phyloP scores from a whole-genome alignment of 2,888 invertebrate species.

The Nemotelus pantherinus region DNA sequence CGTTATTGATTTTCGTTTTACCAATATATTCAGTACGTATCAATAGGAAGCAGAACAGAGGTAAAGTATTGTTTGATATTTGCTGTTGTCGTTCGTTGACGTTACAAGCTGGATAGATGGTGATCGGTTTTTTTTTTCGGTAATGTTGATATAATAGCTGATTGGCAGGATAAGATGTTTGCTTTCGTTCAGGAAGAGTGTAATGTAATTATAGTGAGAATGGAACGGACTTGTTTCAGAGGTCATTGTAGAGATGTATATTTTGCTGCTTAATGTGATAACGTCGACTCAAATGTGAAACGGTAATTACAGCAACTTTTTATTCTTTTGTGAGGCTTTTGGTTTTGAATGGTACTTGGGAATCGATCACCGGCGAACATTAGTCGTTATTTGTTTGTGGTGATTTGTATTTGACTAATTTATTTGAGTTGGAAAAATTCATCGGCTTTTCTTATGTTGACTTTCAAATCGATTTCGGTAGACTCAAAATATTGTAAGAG shows the following conservation, averaged over 20 bases:
- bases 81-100: background rate
- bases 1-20: constrained; percentile 26
- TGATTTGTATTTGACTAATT: no score
- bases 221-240: background rate
- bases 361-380: no score
- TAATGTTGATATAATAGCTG: background rate
- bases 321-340: no score
- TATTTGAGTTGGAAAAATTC: no score
- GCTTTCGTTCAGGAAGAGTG: background rate
- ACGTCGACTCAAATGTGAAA: background rate
- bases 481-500: no score
- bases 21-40: background rate
- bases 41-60: background rate
- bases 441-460: no score
- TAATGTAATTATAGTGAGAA: constrained; percentile 7
- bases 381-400: no score
- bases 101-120: background rate
- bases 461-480: no score
- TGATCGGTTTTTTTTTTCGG: background rate
- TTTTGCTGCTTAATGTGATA: background rate
- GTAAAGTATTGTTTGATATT: no score
- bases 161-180: constrained; percentile 13
- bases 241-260: no score
- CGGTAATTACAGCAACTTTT: no score
- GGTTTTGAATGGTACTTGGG: no score